Base-by-base conservation (phyloP, 37 sponge, comb jelly and placozoan genomes). In the Beroe ovata region DNA sequence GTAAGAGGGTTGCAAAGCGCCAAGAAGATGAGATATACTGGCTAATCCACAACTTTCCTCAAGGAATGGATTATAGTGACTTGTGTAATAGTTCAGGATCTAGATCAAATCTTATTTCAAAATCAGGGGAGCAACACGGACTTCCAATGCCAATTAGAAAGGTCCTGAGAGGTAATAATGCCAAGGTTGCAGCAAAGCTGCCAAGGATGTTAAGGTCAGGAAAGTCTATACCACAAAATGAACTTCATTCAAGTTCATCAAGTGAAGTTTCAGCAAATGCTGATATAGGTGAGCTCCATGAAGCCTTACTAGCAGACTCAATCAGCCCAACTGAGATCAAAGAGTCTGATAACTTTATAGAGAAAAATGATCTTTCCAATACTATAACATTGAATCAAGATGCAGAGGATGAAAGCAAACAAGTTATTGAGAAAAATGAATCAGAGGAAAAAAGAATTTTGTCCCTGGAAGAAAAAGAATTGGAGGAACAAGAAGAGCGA, bases 1-100 rank as follows among this genome's bases (percentile, higher is more conserved):
- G 84, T 40, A 77, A 77, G 25, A 11, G 84, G 25, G 84, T 77
- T 19, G 84, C 84, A 77, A 77, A 77, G 38, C 42, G 54, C 1
- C 84, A 77, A 42, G 25, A 77, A 23, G 54, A 77, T 39, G 84
- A 77, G n/a, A 42, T 77, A n/a, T 77, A 42, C 23, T 77, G 84
- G 84, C 41, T 77, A 25, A 77, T 77, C 22, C 84, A 77, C 28
- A 77, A 77, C 47, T 77, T 77, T 42, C 84, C 84, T 36, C 84
- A 77, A 35, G 84, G 84, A 21, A 16, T 77, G 1, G 28, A 77
- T 19, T 42, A 39, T 36, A 42, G 28, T 77, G 84, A 77, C 28
- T 36, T 77, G 22, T 26, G 54, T 77, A 54, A 66, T 30, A 66
- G 36, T 33, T 47, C 54, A 6, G 11, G 11, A 47, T 11, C 54